These are phyloP conservation scores for Chauna torquata DNA, from an alignment of 2,113 vertebrate species.

Conservation along the genomic window DNA sequence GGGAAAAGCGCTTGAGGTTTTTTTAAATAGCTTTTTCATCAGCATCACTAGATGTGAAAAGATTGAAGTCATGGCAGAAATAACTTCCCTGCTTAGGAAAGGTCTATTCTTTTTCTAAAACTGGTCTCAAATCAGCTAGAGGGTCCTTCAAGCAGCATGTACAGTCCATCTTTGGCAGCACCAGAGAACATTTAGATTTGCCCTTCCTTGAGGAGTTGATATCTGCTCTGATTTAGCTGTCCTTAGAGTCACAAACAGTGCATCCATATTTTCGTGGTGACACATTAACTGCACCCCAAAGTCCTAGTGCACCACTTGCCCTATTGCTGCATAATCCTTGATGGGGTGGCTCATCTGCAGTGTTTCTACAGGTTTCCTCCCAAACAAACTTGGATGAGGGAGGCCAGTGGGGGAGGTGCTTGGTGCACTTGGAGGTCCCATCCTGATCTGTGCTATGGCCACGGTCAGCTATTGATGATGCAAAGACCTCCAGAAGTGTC, in stretches of 20 bases:
- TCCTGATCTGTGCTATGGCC: neutral
- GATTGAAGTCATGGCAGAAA: neutral
- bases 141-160: neutral
- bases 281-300: neutral
- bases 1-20: neutral
- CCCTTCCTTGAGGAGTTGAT: neutral
- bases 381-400: neutral
- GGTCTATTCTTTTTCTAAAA: neutral
- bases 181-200: neutral
- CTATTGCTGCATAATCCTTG: neutral
- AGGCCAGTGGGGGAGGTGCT: neutral
- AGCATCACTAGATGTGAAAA: neutral
- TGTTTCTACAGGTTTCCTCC: neutral
- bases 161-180: neutral
- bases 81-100: neutral
- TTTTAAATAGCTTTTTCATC: constrained; percentile 1
- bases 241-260: neutral
- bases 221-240: neutral
- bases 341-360: neutral
- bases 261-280: neutral
- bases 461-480: neutral
- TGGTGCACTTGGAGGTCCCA: neutral
- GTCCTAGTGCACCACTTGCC: neutral
- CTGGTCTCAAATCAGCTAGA: neutral
- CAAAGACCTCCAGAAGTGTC: neutral